Evolutionary conservation across 1,140 invertebrate genomes (phyloP).

Genomic region (Achroia grisella): DNA sequence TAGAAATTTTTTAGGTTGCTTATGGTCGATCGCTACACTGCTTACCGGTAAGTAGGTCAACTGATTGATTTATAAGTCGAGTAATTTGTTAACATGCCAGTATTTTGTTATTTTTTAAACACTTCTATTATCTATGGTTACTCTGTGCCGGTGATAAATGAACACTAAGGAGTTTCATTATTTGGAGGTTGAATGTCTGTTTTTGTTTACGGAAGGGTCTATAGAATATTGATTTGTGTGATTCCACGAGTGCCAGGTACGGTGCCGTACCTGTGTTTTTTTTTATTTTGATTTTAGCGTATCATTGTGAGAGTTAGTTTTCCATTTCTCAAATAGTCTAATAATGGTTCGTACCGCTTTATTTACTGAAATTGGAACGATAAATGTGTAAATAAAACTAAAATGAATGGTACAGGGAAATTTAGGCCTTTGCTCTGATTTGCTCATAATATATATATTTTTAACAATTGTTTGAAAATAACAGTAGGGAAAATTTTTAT

Average conservation of each 20-base stretch:
- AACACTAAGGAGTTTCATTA: slow-evolving; percentile 11
- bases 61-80: slow-evolving; percentile 7
- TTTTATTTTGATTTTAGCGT: too few relatives aligned
- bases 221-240: slow-evolving; percentile 21
- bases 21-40: slow-evolving; percentile 17
- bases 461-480: too few relatives aligned
- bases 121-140: background rate
- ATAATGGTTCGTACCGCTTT: too few relatives aligned
- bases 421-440: too few relatives aligned
- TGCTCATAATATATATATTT: too few relatives aligned
- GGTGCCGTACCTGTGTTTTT: slow-evolving; percentile 4
- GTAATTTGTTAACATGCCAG: slow-evolving; percentile 2
- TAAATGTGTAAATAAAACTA: too few relatives aligned
- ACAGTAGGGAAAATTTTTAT: too few relatives aligned
- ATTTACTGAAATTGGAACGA: too few relatives aligned
- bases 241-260: slow-evolving; percentile 17
- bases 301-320: too few relatives aligned
- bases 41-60: slow-evolving; percentile 51
- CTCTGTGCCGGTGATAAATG: slow-evolving; percentile 3
- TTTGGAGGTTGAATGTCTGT: slow-evolving; percentile 23
- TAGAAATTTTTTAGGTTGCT: slow-evolving; percentile 13
- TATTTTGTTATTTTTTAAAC: slow-evolving; percentile 7
- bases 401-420: too few relatives aligned
- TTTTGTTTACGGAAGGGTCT: slow-evolving; percentile 26
- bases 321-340: too few relatives aligned